Base-by-base conservation (phyloP, 2,888 invertebrate genomes). In the Scaptomyza tumidula region DNA sequence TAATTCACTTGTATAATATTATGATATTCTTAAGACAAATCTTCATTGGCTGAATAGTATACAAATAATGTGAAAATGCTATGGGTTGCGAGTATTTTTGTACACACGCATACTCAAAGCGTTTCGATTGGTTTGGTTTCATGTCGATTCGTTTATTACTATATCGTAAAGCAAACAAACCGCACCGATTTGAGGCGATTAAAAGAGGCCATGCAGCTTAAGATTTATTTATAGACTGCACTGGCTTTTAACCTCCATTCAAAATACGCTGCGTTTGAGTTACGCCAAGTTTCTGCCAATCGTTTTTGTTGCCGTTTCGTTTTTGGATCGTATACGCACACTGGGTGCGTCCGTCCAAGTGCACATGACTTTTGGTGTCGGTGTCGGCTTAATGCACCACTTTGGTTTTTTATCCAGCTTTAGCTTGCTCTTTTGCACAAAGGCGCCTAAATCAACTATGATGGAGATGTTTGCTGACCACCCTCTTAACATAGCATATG, bases 221-320 rank as follows among this genome's bases (percentile, higher is more conserved):
- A 85, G 82, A 84, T 83, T 83, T 84, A 84, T 84, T 84, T 86
- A 84, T 84, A 86, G 80, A 86, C 68, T 49, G 65, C 65, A 60
- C 65, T 71, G 80, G 86, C 86, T 86, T 77, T 86, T 86, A 84
- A 77, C 83, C 86, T 84, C 78, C 86, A 83, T 84, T 83, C 70
- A 76, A 75, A 68, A 69, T 75, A 85, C 77, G 76, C 83, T 67
- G 82, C 85, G 85, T 85, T 85, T 85, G 82, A 85, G 82, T 81
- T 82, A 82, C 64, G 64, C 61, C 69, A 66, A 69, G 37, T 80
- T 73, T 58, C 60, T 75, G 70, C 54, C 60, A 65, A 74, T 64
- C 62, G 67, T 58, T 71, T 29, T 29, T 6, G 6, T 31, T 27
- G 55, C 11, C 9, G 13, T 58, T 45, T 9, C 39, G 9, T 41